A percentile compares a stretch with the other conserved stretches of the same genome.
Conservation (phyloP, 2,797 vertebrate species). For the Falco cherrug region DNA sequence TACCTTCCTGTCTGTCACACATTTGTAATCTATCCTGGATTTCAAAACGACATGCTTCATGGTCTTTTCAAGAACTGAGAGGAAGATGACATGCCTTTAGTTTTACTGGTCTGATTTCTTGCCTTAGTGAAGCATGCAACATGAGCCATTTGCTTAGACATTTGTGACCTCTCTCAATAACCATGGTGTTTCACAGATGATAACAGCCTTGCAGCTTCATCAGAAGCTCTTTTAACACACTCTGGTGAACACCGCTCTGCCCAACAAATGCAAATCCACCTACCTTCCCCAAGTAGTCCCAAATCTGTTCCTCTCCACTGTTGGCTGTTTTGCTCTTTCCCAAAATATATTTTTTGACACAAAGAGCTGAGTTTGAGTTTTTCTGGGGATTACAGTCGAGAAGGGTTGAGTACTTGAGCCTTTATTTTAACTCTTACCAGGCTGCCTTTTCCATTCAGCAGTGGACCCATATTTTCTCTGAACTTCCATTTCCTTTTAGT, state of each 20-base stretch:
- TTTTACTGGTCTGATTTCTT: not conserved
- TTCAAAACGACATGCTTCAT: not conserved
- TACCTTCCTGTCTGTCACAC: not conserved
- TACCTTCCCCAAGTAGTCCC: not conserved
- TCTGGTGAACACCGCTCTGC: not conserved
- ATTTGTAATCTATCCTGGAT: not conserved
- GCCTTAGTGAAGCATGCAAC: not conserved
- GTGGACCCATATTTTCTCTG: not conserved
- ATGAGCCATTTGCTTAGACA: not conserved
- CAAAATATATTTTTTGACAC: not conserved
- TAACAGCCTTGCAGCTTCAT: not conserved
- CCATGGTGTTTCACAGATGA: not conserved
- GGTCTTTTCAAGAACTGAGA: not conserved
- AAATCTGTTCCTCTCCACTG: not conserved
- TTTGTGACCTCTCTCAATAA: not conserved
- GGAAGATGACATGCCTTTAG: not conserved
- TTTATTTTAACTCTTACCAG: not conserved
- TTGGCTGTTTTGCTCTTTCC: not conserved
- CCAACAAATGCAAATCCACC: not conserved
- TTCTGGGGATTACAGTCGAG: not conserved
- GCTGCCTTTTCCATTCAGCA: not conserved
- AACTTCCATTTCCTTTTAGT: not conserved
- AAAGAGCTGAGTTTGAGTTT: not conserved
- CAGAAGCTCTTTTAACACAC: not conserved
- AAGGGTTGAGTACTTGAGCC: not conserved